Evolutionary conservation across 2,797 vertebrate species (phyloP).

Genomic region (Hafferia zeledoni): DNA sequence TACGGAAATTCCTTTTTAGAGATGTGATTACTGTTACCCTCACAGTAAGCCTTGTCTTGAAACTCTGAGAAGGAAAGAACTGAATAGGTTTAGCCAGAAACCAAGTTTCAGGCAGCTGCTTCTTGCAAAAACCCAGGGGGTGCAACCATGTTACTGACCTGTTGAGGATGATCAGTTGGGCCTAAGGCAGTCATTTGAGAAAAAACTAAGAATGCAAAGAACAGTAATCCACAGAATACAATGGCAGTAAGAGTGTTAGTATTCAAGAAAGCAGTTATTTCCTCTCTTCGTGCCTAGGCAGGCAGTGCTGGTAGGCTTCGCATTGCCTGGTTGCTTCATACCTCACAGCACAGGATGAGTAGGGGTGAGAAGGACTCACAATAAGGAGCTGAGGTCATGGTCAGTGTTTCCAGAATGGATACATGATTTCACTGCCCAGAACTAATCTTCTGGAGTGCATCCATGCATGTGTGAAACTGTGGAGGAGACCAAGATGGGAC

Average conservation of each 20-base stretch:
- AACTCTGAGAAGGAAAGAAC: neutral
- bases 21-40: neutral
- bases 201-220: slow-evolving; percentile 1
- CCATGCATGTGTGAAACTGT: slow-evolving; percentile 41
- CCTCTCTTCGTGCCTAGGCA: slow-evolving; percentile 1
- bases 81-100: neutral
- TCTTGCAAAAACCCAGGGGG: neutral
- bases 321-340: neutral
- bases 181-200: neutral
- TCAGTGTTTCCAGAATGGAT: slow-evolving; percentile 6
- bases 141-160: neutral
- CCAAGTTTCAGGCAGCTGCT: neutral
- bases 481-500: slow-evolving; percentile 39
- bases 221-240: neutral
- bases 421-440: slow-evolving; percentile 45
- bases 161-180: neutral
- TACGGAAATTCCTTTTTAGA: neutral
- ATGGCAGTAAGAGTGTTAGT: slow-evolving; percentile 10
- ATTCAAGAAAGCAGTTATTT: slow-evolving; percentile 30
- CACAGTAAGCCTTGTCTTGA: neutral
- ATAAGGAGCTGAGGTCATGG: slow-evolving; percentile 1
- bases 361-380: slow-evolving; percentile 22
- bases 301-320: neutral
- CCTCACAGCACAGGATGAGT: neutral
- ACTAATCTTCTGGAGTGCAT: slow-evolving; percentile 44